Base-by-base conservation (phyloP, 2,113 vertebrate genomes). In the Nerophis lumbriciformis region DNA sequence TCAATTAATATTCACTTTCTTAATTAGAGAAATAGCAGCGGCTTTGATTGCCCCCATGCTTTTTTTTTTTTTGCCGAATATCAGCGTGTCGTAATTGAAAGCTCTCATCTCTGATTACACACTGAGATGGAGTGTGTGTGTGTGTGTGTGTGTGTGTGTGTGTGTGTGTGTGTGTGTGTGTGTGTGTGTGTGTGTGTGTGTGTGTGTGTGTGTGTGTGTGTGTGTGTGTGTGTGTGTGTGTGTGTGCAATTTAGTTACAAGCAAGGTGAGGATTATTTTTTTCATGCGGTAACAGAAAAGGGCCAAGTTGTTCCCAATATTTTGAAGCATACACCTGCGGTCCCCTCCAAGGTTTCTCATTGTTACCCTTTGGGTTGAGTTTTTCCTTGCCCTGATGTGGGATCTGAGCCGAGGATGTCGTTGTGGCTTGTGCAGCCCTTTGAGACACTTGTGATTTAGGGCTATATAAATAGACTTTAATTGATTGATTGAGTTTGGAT, bases 1-100 rank as follows among this genome's bases (percentile, higher is more conserved):
- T 48, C 11, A 63, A 67, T 75, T 71, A 12, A 50, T 67, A 13
- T 72, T 66, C 13, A 67, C 68, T 60, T 69, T 63, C 14, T n/a
- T 16, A 57, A 59, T 71, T 75, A 77, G 57, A 51, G 37, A 66
- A 61, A 55, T 62, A 65, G 48, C n/a, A 2, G 52, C 0, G 0
- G 28, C 36, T 54, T 56, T 59, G 65, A 69, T 61, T 66, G 53
- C 36, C 12, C 55, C 68, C 56, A 38, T 35, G 71, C 53, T 37
- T 55, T 63, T 47, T 42, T 52, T 19, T 28, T 28, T 28, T 28
- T 28, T 28, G 0, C 4, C 28, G 53, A 60, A 21, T 53, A 72
- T 63, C 53, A 37, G 1, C 3, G 10, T 48, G 37, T 65, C n/a
- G 35, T 69, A 6, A 72, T 64, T 21, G 69, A 63, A 80, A 8